These are phyloP conservation scores for Patella caerulea DNA, from an alignment of 2,888 invertebrate species.

Conservation along the genomic window DNA sequence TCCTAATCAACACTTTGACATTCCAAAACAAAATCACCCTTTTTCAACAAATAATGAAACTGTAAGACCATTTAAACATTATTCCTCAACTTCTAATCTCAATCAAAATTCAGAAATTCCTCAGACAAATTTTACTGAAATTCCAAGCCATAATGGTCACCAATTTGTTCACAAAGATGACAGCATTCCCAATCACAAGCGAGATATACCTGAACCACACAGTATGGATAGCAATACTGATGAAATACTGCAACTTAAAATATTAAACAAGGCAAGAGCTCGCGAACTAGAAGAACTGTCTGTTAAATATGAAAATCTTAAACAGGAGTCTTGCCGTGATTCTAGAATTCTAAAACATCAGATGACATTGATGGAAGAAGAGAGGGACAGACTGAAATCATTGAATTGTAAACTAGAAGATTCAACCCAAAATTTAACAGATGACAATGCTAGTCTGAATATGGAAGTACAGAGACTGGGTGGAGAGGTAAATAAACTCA, in stretches of 20 bases:
- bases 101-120: not conserved
- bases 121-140: not conserved
- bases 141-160: not conserved
- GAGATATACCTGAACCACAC: not conserved
- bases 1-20: not conserved
- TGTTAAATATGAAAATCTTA: constrained; percentile 48
- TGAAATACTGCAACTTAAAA: constrained; percentile 56
- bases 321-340: constrained; percentile 59
- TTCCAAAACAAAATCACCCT: too few species aligned
- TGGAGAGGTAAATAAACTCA: not conserved
- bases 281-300: constrained; percentile 64
- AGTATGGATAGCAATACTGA: not conserved
- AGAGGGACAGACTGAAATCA: not conserved
- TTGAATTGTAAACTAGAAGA: not conserved
- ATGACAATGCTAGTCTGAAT: not conserved
- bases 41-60: too few species aligned
- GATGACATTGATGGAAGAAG: constrained; percentile 62
- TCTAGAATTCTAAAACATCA: constrained; percentile 65
- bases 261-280: constrained; percentile 66
- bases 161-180: not conserved
- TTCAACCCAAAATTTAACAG: not conserved
- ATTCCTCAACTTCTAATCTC: too few species aligned
- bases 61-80: too few species aligned
- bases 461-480: not conserved
- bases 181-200: not conserved